phyloP scores from a whole-genome alignment of 1,140 invertebrate species.

The Riptortus pedestris region DNA sequence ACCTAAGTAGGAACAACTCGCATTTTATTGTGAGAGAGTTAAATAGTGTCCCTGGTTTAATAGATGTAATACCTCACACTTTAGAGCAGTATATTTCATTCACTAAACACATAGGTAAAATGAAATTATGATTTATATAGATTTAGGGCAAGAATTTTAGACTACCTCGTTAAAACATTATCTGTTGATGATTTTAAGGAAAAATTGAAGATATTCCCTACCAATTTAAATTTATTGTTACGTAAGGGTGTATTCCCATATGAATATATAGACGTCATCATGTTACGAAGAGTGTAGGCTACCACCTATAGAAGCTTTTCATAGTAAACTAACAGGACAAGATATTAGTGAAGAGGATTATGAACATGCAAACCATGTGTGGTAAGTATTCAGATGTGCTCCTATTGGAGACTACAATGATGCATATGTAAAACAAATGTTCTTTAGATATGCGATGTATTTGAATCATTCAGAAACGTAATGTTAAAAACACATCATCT shows the following conservation, averaged over 20 bases:
- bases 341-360: constrained; percentile 36
- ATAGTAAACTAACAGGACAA: constrained; percentile 33
- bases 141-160: too few species aligned
- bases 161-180: background rate
- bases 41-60: background rate
- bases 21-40: background rate
- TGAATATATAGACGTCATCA: constrained; percentile 33
- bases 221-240: constrained; percentile 22
- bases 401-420: constrained; percentile 34
- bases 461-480: constrained; percentile 38
- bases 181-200: background rate
- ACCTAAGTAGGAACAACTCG: background rate
- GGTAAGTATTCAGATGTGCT: constrained; percentile 36
- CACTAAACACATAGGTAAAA: too few species aligned
- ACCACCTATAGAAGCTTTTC: constrained; percentile 34
- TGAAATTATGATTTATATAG: too few species aligned
- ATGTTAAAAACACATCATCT: constrained; percentile 29
- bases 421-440: constrained; percentile 38
- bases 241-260: constrained; percentile 35
- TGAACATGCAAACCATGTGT: constrained; percentile 37
- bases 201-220: background rate
- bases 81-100: too few species aligned
- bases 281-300: constrained; percentile 35
- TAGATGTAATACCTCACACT: too few species aligned
- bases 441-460: constrained; percentile 37